Evolutionary conservation across 2,888 invertebrate genomes (phyloP), one percentile per base, ranked within the genome.

Genomic region (Eledone cirrhosa): DNA sequence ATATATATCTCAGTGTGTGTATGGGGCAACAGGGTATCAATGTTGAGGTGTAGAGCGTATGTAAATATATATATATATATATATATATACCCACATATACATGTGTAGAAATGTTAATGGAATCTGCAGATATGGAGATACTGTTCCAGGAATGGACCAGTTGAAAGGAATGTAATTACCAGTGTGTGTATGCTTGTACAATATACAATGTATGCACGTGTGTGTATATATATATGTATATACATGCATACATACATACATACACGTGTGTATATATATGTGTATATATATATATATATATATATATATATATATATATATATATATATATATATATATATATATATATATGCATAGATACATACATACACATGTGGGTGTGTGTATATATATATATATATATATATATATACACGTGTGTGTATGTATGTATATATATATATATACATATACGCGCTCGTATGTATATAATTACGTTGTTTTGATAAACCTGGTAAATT

Each of bases 261-360:
- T 5, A 59, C 59, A 24, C 22, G 5, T 5, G 22, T 13, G 14
- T 53, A 19, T 19, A 13, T 19, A 16, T 16, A 13, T 19, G 22
- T 19, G 22, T 16, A 19, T 53, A 53, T 19, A 16, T 53, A 53
- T 53, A 53, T 53, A 53, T 53, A 53, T 53, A 53, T 53, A 53
- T 53, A 53, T 53, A 53, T 53, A 53, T 53, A 53, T 53, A 53
- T 53, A 53, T 53, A 53, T 53, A 53, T 53, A 53, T 53, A 53
- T 53, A 53, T 53, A 53, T 53, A 53, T 53, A 53, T 53, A 53
- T 53, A 53, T 53, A 53, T 53, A 53, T 53, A 53, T 53, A 53
- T 53, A 53, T 53, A 53, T 53, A 53, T 53, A 16, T 16, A 53
- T 53, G 13, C 53, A 53, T 53, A 53, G 13, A 16, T 53, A 16